A percentile compares a stretch with the other conserved stretches of the same genome.
Evolutionary conservation across 2,888 invertebrate species (phyloP).

Genomic region (Himalopsyche tibetana): DNA sequence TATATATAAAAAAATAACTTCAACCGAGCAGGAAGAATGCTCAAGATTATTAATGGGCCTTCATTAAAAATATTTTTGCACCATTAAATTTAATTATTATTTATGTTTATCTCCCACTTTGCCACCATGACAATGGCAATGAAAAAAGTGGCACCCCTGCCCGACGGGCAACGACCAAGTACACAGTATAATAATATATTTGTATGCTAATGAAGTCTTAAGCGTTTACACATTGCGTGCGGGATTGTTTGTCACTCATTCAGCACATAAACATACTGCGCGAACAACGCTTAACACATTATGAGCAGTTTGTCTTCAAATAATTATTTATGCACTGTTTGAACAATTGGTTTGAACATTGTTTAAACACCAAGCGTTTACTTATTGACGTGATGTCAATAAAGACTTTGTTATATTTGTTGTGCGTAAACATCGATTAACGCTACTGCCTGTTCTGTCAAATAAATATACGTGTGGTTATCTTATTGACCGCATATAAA

Average conservation of each 20-base stretch:
- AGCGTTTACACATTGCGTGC: constrained; percentile 14
- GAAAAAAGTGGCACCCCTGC: background rate
- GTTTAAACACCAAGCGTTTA: background rate
- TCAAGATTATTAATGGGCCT: too few species aligned
- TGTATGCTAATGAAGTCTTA: constrained; percentile 18
- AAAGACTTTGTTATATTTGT: background rate
- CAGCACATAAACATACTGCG: background rate
- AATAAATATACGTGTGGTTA: too few species aligned
- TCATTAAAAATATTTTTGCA: too few species aligned
- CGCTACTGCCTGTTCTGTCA: too few species aligned
- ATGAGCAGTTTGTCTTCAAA: background rate
- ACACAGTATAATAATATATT: background rate
- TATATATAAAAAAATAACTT: too few species aligned
- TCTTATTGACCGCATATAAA: too few species aligned
- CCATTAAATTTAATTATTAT: too few species aligned
- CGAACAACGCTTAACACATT: background rate
- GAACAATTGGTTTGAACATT: background rate
- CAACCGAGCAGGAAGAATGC: too few species aligned
- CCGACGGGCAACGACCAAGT: background rate
- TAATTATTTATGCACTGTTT: background rate
- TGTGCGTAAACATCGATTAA: too few species aligned
- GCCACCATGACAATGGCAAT: background rate
- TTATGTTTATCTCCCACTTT: too few species aligned
- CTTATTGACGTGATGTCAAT: background rate
- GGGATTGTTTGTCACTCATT: constrained; percentile 20